Base-by-base conservation (phyloP, 2,888 invertebrate genomes). In the Melanchra persicariae region DNA sequence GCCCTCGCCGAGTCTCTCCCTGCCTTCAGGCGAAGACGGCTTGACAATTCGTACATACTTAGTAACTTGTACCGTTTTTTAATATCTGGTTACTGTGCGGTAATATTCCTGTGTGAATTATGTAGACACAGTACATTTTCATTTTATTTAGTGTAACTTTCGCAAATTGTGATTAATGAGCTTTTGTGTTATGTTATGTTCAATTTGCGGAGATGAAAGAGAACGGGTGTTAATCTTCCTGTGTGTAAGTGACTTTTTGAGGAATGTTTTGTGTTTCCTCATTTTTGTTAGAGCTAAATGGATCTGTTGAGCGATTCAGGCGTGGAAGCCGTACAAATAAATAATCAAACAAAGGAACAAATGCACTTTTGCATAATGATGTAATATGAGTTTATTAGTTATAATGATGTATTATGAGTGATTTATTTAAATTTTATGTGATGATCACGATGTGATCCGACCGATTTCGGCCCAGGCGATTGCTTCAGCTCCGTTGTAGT, bases 121-220 rank as follows among this genome's bases (percentile, higher is more conserved):
- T 61, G 55, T 70, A 30, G 17, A 54, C 49, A 51, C 43, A 10
- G 57, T 70, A 67, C 17, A 55, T 62, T 66, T 72, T 65, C 49
- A 57, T 75, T n/a, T 80, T 60, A 55, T 66, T 59, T 70, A 68
- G 51, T 60, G 54, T 49, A 61, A 74, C 60, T 72, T 79, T 64
- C 49, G 61, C 26, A 79, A 79, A 83, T 85, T 70, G 66, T 73
- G 72, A 77, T 49, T 69, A 72, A 85, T 70, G 85, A 74, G 59
- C 45, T 55, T 40, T 72, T 70, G 70, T 73, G 70, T 70, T 62
- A 59, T 57, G 54, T 77, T 59, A 57, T 47, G 71, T 70, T 70
- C 57, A 70, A 82, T 82, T 84, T 71, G 55, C 55, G 19, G 47
- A 49, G 57, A 74, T 68, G 70, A 68, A 74, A 68, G 67, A 72